These are phyloP conservation scores for Phaetusa simplex DNA, from an alignment of 2,113 vertebrate genomes.

Conservation along the genomic window DNA sequence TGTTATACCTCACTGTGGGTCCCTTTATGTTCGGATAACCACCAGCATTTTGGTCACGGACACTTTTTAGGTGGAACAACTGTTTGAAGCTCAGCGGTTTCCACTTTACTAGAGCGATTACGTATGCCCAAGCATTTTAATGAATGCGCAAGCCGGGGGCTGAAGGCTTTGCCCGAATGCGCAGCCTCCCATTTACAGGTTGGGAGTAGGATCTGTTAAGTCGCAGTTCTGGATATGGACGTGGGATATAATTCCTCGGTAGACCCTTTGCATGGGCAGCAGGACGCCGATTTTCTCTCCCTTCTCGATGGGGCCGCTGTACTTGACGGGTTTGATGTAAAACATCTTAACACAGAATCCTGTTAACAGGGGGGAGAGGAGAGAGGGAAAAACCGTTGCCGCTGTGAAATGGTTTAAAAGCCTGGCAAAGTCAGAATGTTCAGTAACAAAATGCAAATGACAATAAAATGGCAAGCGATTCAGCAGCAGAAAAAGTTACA, in stretches of 20 bases:
- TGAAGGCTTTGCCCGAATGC: not conserved
- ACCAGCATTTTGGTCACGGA: not conserved
- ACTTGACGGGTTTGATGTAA: constrained; percentile 63
- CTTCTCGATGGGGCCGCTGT: constrained; percentile 49
- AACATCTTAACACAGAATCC: constrained; percentile 74
- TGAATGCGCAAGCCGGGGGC: not conserved
- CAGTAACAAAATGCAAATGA: not conserved
- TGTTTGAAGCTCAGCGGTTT: not conserved
- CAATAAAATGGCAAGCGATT: not conserved
- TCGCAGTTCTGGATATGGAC: constrained; percentile 74
- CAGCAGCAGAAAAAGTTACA: not conserved
- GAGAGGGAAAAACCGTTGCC: not conserved
- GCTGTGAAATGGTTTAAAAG: not conserved
- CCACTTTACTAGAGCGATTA: not conserved
- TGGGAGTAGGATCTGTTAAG: constrained; percentile 56
- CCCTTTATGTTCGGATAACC: not conserved
- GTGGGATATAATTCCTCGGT: constrained; percentile 65
- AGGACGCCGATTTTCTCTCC: constrained; percentile 64
- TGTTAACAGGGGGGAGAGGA: not conserved
- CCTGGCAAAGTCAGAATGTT: not conserved
- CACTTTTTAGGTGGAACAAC: not conserved
- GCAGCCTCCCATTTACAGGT: not conserved
- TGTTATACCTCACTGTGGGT: accelerated
- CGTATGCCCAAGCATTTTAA: not conserved
- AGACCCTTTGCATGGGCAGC: constrained; percentile 68